Evolutionary conservation across 2,797 vertebrate genomes (phyloP).

Genomic region (Lithobates pipiens): DNA sequence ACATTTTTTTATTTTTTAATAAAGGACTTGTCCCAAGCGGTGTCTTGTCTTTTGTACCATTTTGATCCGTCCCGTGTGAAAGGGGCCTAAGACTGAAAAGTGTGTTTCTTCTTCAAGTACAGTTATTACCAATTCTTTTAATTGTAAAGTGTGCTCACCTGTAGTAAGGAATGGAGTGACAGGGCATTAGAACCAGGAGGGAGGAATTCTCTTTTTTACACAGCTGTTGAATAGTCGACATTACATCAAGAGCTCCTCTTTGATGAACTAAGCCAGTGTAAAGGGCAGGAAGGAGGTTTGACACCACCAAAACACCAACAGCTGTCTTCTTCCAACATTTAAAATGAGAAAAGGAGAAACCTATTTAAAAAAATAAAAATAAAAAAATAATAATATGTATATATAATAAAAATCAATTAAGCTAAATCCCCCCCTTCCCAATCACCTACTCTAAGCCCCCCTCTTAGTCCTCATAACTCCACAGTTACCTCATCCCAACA

Average conservation of each 20-base stretch:
- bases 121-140: neutral
- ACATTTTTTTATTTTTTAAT: too few species aligned
- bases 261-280: conserved; percentile 95
- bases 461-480: too few species aligned
- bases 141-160: conserved; percentile 76
- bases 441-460: too few species aligned
- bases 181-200: conserved; percentile 92
- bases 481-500: too few species aligned
- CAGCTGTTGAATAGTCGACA: conserved; percentile 83
- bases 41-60: too few species aligned
- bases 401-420: too few species aligned
- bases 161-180: conserved; percentile 95
- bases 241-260: conserved; percentile 89
- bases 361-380: conserved; percentile 72
- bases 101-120: neutral
- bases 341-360: conserved; percentile 83
- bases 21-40: too few species aligned
- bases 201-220: conserved; percentile 71
- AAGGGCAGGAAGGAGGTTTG: conserved; percentile 83
- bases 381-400: neutral
- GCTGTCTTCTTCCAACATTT: conserved; percentile 82
- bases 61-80: too few species aligned
- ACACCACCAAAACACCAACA: conserved; percentile 76
- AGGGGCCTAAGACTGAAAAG: neutral
- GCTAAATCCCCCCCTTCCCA: too few species aligned